Evolutionary conservation across 2,888 invertebrate genomes (phyloP).

Genomic region (Petrophora chlorosata): DNA sequence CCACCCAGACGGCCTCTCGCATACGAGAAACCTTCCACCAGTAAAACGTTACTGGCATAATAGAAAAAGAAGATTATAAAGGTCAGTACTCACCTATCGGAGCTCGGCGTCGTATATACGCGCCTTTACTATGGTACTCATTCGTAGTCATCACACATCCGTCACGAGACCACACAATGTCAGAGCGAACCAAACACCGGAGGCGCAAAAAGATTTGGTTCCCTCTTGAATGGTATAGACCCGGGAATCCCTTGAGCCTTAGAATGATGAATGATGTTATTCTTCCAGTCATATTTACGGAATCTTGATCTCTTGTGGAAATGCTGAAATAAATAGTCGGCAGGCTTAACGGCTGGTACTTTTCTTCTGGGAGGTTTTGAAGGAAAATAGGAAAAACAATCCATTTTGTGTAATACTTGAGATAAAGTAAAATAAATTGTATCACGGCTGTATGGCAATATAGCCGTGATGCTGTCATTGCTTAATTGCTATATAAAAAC

Average conservation of each 20-base stretch:
- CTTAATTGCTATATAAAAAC: no score
- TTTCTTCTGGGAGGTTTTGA: slow-evolving; percentile 18
- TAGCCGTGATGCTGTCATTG: no score
- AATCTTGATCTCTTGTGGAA: slow-evolving; percentile 58
- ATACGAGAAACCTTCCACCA: no score
- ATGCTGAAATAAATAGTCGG: slow-evolving; percentile 34
- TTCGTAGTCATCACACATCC: slow-evolving; percentile 52
- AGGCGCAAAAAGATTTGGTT: slow-evolving; percentile 73
- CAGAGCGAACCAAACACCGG: slow-evolving; percentile 54
- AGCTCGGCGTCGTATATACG: no score
- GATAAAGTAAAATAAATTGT: no score
- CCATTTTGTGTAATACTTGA: slow-evolving; percentile 2
- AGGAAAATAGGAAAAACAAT: slow-evolving; percentile 4
- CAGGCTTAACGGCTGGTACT: slow-evolving; percentile 40
- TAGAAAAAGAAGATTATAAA: no score
- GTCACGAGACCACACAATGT: slow-evolving; percentile 55
- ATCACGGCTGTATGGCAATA: no score
- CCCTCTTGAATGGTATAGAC: slow-evolving; percentile 63
- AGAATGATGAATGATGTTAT: slow-evolving; percentile 77
- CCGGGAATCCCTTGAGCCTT: slow-evolving; percentile 71
- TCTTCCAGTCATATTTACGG: slow-evolving; percentile 70
- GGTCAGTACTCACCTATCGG: no score
- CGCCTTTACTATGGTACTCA: slow-evolving; percentile 46
- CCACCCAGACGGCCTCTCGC: no score
- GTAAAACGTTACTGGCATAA: no score